Base-by-base conservation (phyloP, 2,113 vertebrate genomes). In the Romanogobio albipinnatus region DNA sequence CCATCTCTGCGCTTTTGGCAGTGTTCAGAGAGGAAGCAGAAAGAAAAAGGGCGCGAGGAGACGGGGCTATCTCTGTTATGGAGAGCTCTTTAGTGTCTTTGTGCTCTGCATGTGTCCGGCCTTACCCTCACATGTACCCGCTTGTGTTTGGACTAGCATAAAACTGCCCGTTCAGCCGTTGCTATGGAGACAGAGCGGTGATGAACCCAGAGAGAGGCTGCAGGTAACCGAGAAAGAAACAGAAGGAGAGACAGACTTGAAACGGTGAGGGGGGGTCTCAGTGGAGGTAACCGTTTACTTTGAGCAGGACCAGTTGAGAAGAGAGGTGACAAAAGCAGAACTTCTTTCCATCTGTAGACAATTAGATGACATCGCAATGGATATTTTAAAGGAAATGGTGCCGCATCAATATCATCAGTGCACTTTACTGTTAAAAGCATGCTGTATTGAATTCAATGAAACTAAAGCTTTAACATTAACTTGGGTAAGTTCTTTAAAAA, bases 91-190 rank as follows among this genome's bases (percentile, higher is more conserved):
- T 88, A 88, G 86, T 89, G 86, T 90, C 88, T 86, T 87, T 87
- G 84, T 86, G 86, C 88, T 87, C 92, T 71, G 83, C 82, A 89
- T 62, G 86, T 87, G 90, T 86, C 87, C 91, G 89, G 86, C 90
- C 88, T 87, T 83, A 88, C 87, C 89, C 66, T 77, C 88, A 92
- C 90, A 90, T 90, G 92, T 91, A 90, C 88, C 90, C 89, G 89
- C 83, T 89, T 86, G 89, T 87, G 91, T 90, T 91, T 83, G 89
- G 88, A 85, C 87, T 84, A 89, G 74, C 70, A 59, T 78, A 82
- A 85, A 82, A 84, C 76, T 70, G 62, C 29, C 84, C 75, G 74
- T 87, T 87, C 84, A 91, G 88, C 22, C 45, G 92, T 94, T 90
- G 90, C 93, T 90, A 93, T 93, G 90, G 92, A 33, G 89, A 94